phyloP scores from a whole-genome alignment of 2,888 invertebrate species.

The Aethes cnicana region DNA sequence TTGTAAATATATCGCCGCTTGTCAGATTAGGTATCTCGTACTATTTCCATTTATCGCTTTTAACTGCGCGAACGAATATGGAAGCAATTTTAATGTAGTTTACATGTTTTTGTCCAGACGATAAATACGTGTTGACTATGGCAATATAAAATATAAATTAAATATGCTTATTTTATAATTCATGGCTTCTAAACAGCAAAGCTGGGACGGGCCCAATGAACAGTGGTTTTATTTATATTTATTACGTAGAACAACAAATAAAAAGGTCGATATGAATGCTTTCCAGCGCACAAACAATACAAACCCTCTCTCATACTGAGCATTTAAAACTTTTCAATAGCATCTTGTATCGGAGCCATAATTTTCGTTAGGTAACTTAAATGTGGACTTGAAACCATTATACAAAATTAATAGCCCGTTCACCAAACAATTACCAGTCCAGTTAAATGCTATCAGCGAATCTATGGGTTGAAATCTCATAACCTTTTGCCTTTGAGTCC shows the following conservation, averaged over 20 bases:
- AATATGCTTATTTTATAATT: constrained; percentile 21
- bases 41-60: constrained; percentile 61
- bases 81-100: constrained; percentile 44
- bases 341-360: constrained; percentile 54
- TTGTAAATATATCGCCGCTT: constrained; percentile 64
- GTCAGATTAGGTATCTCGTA: constrained; percentile 63
- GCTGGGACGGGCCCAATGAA: constrained; percentile 3
- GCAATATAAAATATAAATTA: constrained; percentile 11
- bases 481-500: constrained; percentile 76
- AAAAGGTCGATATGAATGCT: constrained; percentile 33
- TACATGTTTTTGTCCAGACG: constrained; percentile 39
- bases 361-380: constrained; percentile 68
- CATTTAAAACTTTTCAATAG: constrained; percentile 61
- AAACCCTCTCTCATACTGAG: constrained; percentile 51
- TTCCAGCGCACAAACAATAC: constrained; percentile 33
- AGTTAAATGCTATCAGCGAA: constrained; percentile 76
- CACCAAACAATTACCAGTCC: constrained; percentile 76
- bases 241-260: constrained; percentile 25
- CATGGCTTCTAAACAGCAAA: constrained; percentile 8
- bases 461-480: constrained; percentile 77
- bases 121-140: constrained; percentile 30
- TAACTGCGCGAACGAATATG: constrained; percentile 44
- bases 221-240: constrained; percentile 25
- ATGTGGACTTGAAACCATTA: constrained; percentile 70
- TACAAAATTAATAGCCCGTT: constrained; percentile 73